A percentile compares a stretch with the other conserved stretches of the same genome.
phyloP scores from a whole-genome alignment of 2,797 vertebrate species.

The Apogon talboti region DNA sequence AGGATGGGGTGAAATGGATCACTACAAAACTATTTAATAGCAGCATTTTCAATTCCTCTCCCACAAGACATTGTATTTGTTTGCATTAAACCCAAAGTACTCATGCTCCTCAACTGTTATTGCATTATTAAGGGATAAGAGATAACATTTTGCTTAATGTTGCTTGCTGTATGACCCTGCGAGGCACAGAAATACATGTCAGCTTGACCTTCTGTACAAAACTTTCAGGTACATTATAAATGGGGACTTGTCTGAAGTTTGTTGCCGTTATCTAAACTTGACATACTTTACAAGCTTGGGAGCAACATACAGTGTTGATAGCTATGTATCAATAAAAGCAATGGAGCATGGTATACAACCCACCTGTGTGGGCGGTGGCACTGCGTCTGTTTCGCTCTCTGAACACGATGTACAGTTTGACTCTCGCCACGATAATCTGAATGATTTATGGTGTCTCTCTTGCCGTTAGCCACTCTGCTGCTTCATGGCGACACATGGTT shows the following conservation, averaged over 20 bases:
- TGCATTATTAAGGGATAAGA: neutral
- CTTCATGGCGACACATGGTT: slow-evolving; percentile 75
- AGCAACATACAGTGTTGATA: slow-evolving; percentile 43
- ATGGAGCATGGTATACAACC: slow-evolving; percentile 44
- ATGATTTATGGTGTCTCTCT: slow-evolving; percentile 80
- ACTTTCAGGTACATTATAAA: slow-evolving; percentile 22
- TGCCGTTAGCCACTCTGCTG: slow-evolving; percentile 73
- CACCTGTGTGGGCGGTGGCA: slow-evolving; percentile 3
- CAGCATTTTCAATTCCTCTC: no score
- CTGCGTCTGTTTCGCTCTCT: slow-evolving; percentile 53
- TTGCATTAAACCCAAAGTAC: slow-evolving; percentile 3
- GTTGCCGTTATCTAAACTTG: slow-evolving; percentile 30
- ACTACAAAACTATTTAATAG: no score
- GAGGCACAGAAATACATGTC: neutral
- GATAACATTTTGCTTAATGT: neutral
- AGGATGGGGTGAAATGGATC: slow-evolving; percentile 1
- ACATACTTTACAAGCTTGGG: slow-evolving; percentile 38
- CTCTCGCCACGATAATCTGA: slow-evolving; percentile 76
- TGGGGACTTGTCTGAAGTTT: slow-evolving; percentile 24
- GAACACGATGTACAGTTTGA: slow-evolving; percentile 79
- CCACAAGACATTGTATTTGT: no score
- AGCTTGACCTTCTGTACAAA: slow-evolving; percentile 34
- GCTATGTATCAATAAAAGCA: slow-evolving; percentile 63
- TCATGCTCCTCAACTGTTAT: slow-evolving; percentile 1
- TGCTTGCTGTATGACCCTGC: neutral